Evolutionary conservation across 2,888 invertebrate species (phyloP).

Genomic region (Dorcus hopei): DNA sequence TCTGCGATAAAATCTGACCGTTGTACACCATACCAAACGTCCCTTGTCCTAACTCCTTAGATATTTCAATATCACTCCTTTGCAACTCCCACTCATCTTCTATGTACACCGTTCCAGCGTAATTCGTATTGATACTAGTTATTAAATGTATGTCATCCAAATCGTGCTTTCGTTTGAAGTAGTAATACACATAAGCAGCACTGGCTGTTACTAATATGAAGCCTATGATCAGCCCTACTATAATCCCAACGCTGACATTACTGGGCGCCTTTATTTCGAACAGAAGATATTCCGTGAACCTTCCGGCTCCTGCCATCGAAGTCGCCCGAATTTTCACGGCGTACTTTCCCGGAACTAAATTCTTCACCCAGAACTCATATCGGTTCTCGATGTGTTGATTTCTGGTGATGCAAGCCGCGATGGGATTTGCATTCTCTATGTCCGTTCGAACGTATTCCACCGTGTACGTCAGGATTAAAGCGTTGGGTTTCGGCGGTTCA

Average conservation of each 20-base stretch:
- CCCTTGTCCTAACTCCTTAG: conserved; percentile 62
- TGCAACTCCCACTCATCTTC: conserved; percentile 72
- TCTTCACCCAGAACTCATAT: conserved; percentile 36
- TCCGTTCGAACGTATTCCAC: conserved; percentile 53
- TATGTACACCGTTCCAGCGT: conserved; percentile 56
- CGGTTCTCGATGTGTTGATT: conserved; percentile 32
- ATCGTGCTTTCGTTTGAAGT: conserved; percentile 37
- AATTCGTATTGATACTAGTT: conserved; percentile 64
- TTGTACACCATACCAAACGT: conserved; percentile 73
- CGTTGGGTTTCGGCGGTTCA: conserved; percentile 63
- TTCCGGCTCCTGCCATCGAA: conserved; percentile 58
- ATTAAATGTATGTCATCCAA: conserved; percentile 49
- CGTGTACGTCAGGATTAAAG: conserved; percentile 60
- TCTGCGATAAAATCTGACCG: conserved; percentile 52
- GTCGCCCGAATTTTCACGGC: conserved; percentile 57
- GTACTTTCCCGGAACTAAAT: conserved; percentile 57
- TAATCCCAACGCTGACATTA: conserved; percentile 1
- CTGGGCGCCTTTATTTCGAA: conserved; percentile 21
- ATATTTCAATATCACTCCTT: conserved; percentile 56
- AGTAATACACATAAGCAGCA: conserved; percentile 29
- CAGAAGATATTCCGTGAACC: conserved; percentile 1
- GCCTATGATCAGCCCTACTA: conserved; percentile 9
- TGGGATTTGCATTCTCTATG: conserved; percentile 41
- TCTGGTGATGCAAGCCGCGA: conserved; percentile 53
- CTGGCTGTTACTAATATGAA: conserved; percentile 24